Conservation (phyloP, 2,797 vertebrate genomes). For the Spea hammondii region DNA sequence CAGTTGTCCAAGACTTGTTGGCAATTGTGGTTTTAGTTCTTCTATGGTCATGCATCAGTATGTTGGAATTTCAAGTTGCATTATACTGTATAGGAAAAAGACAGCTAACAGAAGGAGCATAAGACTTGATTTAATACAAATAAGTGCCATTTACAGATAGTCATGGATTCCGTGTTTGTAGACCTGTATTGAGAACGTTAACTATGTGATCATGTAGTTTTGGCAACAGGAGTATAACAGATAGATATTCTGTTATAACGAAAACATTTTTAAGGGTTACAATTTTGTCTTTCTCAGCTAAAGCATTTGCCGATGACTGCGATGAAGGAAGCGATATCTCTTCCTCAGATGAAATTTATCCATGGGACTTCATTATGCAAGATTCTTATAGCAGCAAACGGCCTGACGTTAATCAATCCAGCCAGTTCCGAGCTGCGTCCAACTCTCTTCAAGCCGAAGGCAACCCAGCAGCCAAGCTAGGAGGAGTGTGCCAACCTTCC, state of each 20-base stretch:
- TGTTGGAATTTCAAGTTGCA: too few relatives aligned
- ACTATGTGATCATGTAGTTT: too few relatives aligned
- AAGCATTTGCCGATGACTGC: slow-evolving; percentile 22
- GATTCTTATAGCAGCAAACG: slow-evolving; percentile 36
- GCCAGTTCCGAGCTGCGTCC: slow-evolving; percentile 18
- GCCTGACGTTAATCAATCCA: neutral
- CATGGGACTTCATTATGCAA: slow-evolving; percentile 47
- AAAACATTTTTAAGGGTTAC: neutral
- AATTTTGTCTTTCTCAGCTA: slow-evolving; percentile 15
- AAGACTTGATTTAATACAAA: too few relatives aligned
- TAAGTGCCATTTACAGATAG: too few relatives aligned
- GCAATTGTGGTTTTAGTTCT: too few relatives aligned
- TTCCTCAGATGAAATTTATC: slow-evolving; percentile 42
- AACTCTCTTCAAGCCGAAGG: neutral
- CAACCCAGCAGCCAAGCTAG: neutral
- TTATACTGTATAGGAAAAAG: too few relatives aligned
- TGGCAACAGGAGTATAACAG: neutral
- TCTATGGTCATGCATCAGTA: too few relatives aligned
- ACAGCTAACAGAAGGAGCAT: too few relatives aligned
- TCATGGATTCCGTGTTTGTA: too few relatives aligned
- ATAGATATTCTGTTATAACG: neutral
- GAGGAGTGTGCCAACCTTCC: neutral
- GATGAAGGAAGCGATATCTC: slow-evolving; percentile 38
- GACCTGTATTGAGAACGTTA: too few relatives aligned
- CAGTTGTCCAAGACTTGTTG: too few relatives aligned